Conservation (phyloP, 2,888 invertebrate genomes). For the Lymantria dispar region DNA sequence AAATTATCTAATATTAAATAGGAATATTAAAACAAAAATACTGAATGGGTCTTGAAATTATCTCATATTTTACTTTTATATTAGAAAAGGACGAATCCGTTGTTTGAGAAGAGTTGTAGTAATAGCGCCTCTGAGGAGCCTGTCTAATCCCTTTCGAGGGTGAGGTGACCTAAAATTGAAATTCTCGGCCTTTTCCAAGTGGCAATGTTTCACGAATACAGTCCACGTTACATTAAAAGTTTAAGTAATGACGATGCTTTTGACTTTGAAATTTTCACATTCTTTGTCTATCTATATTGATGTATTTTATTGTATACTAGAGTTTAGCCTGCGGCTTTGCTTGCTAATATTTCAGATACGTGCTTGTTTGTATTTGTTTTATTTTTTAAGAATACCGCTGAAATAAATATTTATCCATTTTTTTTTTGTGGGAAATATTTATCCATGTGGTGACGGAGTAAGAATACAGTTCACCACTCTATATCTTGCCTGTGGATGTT, state of each 20-base stretch:
- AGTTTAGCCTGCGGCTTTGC: too few species aligned
- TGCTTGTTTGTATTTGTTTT: too few species aligned
- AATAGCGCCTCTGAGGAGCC: constrained; percentile 41
- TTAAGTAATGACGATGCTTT: constrained; percentile 49
- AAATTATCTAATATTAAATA: constrained; percentile 11
- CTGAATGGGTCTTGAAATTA: constrained; percentile 36
- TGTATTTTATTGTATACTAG: neutral
- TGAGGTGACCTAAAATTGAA: constrained; percentile 58
- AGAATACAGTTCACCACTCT: too few species aligned
- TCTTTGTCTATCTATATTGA: constrained; percentile 11
- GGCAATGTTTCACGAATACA: constrained; percentile 47
- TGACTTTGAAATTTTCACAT: constrained; percentile 40
- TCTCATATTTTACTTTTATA: constrained; percentile 58
- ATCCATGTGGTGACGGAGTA: too few species aligned
- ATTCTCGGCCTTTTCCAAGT: constrained; percentile 51
- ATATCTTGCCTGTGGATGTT: too few species aligned
- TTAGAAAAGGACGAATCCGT: constrained; percentile 47
- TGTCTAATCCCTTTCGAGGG: constrained; percentile 50
- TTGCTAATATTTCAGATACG: too few species aligned
- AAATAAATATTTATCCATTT: too few species aligned
- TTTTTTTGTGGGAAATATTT: too few species aligned
- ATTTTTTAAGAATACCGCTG: too few species aligned
- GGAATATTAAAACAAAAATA: constrained; percentile 29
- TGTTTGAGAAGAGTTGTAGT: constrained; percentile 54
- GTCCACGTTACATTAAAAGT: constrained; percentile 51